These are phyloP conservation scores for Pammene aurita DNA, from an alignment of 2,888 invertebrate species.

Conservation along the genomic window DNA sequence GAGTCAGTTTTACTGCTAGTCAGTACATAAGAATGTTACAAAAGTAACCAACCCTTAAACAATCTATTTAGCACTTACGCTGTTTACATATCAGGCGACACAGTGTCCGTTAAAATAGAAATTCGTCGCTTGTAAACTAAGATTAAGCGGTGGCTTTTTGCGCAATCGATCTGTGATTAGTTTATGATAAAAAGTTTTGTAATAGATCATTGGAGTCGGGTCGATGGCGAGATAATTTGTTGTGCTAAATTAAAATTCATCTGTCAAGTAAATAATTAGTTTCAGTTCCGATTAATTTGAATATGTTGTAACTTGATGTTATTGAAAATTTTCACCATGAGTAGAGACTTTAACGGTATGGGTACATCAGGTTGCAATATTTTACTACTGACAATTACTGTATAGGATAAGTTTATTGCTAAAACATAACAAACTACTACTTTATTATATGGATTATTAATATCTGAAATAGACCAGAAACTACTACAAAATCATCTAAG, in stretches of 20 bases:
- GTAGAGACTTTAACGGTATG: too few species aligned
- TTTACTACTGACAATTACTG: too few species aligned
- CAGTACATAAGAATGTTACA: too few species aligned
- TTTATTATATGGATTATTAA: too few species aligned
- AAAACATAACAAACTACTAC: too few species aligned
- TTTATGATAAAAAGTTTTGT: conserved; percentile 34
- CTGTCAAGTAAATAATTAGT: conserved; percentile 16
- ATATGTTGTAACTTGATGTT: conserved; percentile 15
- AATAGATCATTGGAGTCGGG: conserved; percentile 28
- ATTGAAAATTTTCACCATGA: too few species aligned
- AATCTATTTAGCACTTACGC: conserved; percentile 26
- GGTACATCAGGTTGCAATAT: too few species aligned
- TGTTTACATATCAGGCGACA: conserved; percentile 44
- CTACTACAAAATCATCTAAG: too few species aligned
- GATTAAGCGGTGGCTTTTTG: conserved; percentile 50
- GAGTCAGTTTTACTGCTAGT: too few species aligned
- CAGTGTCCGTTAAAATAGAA: conserved; percentile 55
- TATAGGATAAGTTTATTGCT: too few species aligned
- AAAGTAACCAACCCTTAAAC: conserved; percentile 2
- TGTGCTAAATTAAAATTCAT: conserved; percentile 17
- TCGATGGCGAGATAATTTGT: conserved; percentile 29
- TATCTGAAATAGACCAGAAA: too few species aligned
- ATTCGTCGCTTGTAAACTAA: conserved; percentile 55
- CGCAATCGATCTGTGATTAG: conserved; percentile 38
- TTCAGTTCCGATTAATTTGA: conserved; percentile 7